Base-by-base conservation (phyloP, 1,140 invertebrate species). In the Sitobion miscanthi region DNA sequence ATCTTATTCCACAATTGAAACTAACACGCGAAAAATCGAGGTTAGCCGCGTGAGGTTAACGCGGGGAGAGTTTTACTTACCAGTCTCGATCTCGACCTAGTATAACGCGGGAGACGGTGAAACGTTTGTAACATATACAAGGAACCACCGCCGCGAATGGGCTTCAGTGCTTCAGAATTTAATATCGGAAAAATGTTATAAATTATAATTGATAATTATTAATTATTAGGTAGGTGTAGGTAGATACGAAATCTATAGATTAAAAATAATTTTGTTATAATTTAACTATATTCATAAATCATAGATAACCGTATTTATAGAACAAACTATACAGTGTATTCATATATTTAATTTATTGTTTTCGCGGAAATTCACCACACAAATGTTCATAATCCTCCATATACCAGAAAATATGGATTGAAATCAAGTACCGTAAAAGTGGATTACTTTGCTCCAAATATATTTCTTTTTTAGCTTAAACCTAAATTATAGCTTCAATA, bases 1-100 rank as follows among this genome's bases (percentile, higher is more conserved):
- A 38, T 90, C 35, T 38, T 57, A 57, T 89, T 30, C 88, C 1
- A 90, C 35, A 57, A 57, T 57, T 30, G 88, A 57, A 57, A 57
- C 21, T 57, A 90, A 90, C 54, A n/a, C 52, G 88, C 88, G 88
- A 54, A 90, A 90, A 90, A 90, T 57, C 88, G 88, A 90, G 88
- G 88, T 90, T 89, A 89, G n/a, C 9, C 11, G 21, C 52, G 62
- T n/a, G 52, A 90, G 88, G 88, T 90, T 90, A 57, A 57, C 38
- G 52, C 23, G 23, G 38, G 35, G 52, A 90, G 88, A 90, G 88
- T 90, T 90, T 62, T 62, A 38, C 35, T 17, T 21, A 90, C 62
- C 62, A 17, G 30, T 77, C 62, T 77, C 25, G 25, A 42, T 57
- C 21, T 57, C 35, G 54, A 90, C 88, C 88, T 57, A 54, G 52